Evolutionary conservation across 2,113 vertebrate genomes (phyloP).

Genomic region (Nibea albiflora): DNA sequence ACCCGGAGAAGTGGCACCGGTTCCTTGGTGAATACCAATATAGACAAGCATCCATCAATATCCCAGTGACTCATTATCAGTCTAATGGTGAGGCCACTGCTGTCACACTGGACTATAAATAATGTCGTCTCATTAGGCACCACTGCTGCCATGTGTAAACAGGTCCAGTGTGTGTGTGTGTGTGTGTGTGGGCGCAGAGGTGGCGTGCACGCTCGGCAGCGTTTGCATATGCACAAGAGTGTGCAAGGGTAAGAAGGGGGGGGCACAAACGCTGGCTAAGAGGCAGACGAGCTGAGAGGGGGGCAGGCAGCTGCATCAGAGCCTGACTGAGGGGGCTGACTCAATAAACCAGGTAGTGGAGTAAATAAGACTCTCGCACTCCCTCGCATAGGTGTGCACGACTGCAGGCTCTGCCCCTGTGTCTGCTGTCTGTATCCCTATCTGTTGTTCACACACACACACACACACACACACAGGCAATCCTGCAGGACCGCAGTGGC

Average conservation of each 20-base stretch:
- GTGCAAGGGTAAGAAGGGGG: neutral
- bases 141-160: slow-evolving; percentile 23
- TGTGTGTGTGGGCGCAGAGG: neutral
- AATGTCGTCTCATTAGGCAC: slow-evolving; percentile 76
- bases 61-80: slow-evolving; percentile 78
- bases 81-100: slow-evolving; percentile 72
- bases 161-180: slow-evolving; percentile 8
- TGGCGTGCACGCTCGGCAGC: slow-evolving; percentile 9
- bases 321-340: slow-evolving; percentile 53
- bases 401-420: slow-evolving; percentile 48
- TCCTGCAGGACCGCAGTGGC: slow-evolving; percentile 67
- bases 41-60: slow-evolving; percentile 79
- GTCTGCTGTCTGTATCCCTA: slow-evolving; percentile 45
- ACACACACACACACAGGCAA: slow-evolving; percentile 6
- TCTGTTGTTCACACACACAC: slow-evolving; percentile 42
- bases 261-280: neutral
- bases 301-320: slow-evolving; percentile 54
- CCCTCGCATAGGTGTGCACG: slow-evolving; percentile 46
- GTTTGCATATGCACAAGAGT: slow-evolving; percentile 24
- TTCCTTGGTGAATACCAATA: slow-evolving; percentile 80
- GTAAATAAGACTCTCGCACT: slow-evolving; percentile 65
- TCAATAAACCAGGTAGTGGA: slow-evolving; percentile 68
- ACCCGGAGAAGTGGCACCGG: slow-evolving; percentile 72
- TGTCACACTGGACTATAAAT: slow-evolving; percentile 78
- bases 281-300: slow-evolving; percentile 17